phyloP scores from a whole-genome alignment of 2,113 vertebrate species.

The Murina feae region DNA sequence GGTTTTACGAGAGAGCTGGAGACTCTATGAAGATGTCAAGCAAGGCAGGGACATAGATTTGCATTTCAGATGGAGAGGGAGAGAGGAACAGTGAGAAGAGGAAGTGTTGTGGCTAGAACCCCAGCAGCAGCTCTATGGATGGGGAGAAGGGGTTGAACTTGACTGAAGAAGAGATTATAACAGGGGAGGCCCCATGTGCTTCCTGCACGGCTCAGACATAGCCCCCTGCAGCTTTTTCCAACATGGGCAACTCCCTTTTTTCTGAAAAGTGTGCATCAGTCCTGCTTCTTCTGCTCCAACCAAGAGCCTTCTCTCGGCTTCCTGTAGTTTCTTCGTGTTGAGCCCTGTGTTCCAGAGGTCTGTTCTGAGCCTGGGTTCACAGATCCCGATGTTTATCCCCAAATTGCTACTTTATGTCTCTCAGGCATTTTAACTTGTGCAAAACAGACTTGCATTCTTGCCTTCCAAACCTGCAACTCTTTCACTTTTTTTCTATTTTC shows the following conservation, averaged over 20 bases:
- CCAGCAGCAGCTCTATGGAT: accelerated
- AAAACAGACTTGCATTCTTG: neutral
- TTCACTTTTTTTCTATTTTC: neutral
- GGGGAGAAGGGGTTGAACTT: neutral
- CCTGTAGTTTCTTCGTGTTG: neutral
- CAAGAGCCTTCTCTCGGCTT: neutral
- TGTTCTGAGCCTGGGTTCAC: neutral
- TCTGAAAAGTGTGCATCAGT: neutral
- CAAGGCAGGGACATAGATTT: neutral
- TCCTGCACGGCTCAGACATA: neutral
- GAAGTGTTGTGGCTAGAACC: neutral
- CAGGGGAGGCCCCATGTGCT: accelerated
- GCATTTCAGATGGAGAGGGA: neutral
- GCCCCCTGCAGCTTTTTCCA: neutral
- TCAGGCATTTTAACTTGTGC: neutral
- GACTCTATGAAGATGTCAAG: neutral
- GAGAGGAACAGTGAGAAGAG: neutral
- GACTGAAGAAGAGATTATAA: neutral
- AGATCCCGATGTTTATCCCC: neutral
- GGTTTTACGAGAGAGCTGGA: neutral
- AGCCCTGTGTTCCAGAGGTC: neutral
- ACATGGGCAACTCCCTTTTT: neutral
- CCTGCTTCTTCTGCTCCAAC: neutral
- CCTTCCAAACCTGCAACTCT: neutral
- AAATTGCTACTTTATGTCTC: neutral